Percentiles rank a stretch among this genome's conserved stretches.
Evolutionary conservation across 2,797 vertebrate genomes (phyloP).

Genomic region (Cichlasoma orientale): DNA sequence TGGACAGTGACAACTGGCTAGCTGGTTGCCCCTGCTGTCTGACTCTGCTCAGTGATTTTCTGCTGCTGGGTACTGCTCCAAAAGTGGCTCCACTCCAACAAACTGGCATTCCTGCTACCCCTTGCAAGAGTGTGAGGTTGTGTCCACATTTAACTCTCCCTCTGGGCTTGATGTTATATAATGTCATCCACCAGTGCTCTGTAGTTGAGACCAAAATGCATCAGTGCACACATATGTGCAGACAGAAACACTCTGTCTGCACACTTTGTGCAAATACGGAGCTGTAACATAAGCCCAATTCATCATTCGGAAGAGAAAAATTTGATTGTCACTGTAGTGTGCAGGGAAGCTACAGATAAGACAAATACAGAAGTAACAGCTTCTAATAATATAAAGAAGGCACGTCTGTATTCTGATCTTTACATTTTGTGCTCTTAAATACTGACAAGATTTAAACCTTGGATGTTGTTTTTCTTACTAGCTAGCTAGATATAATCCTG

Average conservation of each 20-base stretch:
- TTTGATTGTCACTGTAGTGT: not conserved
- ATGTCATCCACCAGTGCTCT: conserved; percentile 36
- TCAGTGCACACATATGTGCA: conserved; percentile 6
- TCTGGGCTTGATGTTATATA: conserved; percentile 57
- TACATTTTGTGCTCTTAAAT: not conserved
- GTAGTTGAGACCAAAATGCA: conserved; percentile 22
- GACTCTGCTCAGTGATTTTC: conserved; percentile 34
- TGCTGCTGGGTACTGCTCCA: conserved; percentile 35
- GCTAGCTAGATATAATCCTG: not conserved
- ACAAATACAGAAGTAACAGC: conserved; percentile 8
- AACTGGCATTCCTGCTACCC: conserved; percentile 50
- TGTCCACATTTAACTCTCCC: conserved; percentile 64
- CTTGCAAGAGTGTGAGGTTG: conserved; percentile 32
- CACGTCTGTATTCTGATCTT: not conserved
- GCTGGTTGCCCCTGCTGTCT: conserved; percentile 30
- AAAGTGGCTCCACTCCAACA: conserved; percentile 52
- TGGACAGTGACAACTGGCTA: conserved; percentile 44
- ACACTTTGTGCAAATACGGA: not conserved
- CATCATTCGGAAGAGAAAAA: not conserved
- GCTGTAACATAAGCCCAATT: not conserved
- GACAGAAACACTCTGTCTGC: not conserved
- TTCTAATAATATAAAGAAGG: not conserved
- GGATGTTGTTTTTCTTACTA: not conserved
- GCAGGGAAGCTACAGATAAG: not conserved
- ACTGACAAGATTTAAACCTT: not conserved